A percentile compares a stretch with the other conserved stretches of the same genome.
Evolutionary conservation across 2,888 invertebrate genomes (phyloP).

Genomic region (Orthosia gothica): DNA sequence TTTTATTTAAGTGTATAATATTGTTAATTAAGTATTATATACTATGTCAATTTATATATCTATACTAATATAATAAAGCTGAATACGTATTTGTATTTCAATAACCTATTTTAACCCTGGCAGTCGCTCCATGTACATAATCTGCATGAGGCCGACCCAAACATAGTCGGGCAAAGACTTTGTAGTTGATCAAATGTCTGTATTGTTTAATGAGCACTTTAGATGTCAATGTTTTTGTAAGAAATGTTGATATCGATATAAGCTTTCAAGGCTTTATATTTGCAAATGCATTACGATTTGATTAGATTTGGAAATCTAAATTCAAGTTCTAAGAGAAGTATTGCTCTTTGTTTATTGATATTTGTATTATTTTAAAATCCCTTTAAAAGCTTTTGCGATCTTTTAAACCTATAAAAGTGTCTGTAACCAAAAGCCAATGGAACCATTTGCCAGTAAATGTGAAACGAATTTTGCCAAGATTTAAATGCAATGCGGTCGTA

Average conservation of each 20-base stretch:
- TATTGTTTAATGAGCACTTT: neutral
- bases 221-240: neutral
- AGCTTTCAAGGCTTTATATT: neutral
- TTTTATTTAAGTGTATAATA: too few species aligned
- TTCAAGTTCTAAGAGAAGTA: neutral
- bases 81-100: too few species aligned
- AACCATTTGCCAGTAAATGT: conserved; percentile 25
- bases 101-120: too few species aligned
- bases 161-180: too few species aligned
- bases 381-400: neutral
- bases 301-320: neutral
- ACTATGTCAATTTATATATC: too few species aligned
- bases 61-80: too few species aligned
- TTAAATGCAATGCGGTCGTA: conserved; percentile 41
- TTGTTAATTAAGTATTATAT: too few species aligned
- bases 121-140: too few species aligned
- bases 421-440: conserved; percentile 21
- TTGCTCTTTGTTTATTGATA: neutral
- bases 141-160: too few species aligned
- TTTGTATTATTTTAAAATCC: conserved; percentile 24
- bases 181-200: too few species aligned
- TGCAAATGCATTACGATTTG: neutral
- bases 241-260: neutral
- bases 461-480: conserved; percentile 28
- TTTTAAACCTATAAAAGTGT: conserved; percentile 31